Evolutionary conservation across 1,140 invertebrate genomes (phyloP).

Genomic region (Pseudobourletiella spinata): DNA sequence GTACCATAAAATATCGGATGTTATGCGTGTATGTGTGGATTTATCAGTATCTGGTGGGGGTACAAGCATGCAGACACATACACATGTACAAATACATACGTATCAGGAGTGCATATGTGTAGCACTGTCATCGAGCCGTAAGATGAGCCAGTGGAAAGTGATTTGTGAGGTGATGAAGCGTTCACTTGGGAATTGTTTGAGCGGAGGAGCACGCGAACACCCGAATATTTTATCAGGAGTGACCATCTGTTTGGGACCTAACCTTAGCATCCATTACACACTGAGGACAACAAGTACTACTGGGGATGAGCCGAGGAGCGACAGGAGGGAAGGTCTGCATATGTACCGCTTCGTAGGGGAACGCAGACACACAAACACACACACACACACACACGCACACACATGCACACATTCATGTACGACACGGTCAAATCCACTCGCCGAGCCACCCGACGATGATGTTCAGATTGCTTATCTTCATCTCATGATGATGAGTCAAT

Average conservation of each 20-base stretch:
- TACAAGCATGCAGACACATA: not conserved
- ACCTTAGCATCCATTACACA: not conserved
- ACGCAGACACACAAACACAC: no score
- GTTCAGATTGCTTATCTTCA: conserved; percentile 1
- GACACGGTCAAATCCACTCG: not conserved
- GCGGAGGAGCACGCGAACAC: not conserved
- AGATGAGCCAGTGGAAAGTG: conserved; percentile 2
- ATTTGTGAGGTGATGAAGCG: conserved; percentile 26
- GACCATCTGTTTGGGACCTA: conserved; percentile 27
- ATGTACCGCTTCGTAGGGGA: no score
- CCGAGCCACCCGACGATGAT: not conserved
- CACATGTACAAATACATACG: not conserved
- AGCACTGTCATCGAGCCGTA: not conserved
- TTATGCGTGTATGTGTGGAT: no score
- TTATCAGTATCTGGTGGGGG: no score
- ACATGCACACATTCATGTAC: not conserved
- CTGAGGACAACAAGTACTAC: not conserved
- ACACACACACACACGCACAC: no score
- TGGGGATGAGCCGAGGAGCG: not conserved
- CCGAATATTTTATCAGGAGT: conserved; percentile 16
- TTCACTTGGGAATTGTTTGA: conserved; percentile 17
- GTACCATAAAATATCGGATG: no score
- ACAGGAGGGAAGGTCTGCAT: no score
- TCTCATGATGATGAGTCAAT: conserved; percentile 7
- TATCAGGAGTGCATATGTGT: no score